phyloP scores from a whole-genome alignment of 2,888 invertebrate species.

The Crioceris asparagi region DNA sequence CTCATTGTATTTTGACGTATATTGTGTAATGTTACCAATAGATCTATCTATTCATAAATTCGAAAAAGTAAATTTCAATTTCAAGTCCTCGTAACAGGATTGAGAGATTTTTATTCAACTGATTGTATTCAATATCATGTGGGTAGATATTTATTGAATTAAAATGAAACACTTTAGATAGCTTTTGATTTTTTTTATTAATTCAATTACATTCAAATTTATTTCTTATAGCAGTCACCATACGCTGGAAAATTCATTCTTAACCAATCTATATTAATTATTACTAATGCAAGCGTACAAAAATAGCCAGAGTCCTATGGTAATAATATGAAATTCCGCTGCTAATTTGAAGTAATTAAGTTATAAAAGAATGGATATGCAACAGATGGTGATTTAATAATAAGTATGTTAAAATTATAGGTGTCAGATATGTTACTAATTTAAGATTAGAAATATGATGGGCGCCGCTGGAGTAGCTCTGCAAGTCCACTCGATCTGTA shows the following conservation, averaged over 20 bases:
- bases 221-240: background rate
- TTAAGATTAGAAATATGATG: slow-evolving; percentile 13
- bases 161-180: no score
- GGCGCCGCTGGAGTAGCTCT: slow-evolving; percentile 25
- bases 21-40: no score
- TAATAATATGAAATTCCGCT: slow-evolving; percentile 8
- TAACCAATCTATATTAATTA: no score
- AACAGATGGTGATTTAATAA: slow-evolving; percentile 4
- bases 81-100: no score
- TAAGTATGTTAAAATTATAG: slow-evolving; percentile 1
- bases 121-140: no score
- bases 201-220: slow-evolving; percentile 2
- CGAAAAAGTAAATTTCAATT: no score
- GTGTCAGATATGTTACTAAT: background rate
- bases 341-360: slow-evolving; percentile 8
- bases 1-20: no score
- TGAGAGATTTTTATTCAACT: no score
- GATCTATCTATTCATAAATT: no score
- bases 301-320: slow-evolving; percentile 24
- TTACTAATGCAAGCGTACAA: slow-evolving; percentile 26
- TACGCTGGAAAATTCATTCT: slow-evolving; percentile 3
- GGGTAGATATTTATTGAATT: no score
- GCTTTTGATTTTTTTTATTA: no score
- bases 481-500: slow-evolving; percentile 25
- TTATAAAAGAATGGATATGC: slow-evolving; percentile 11